Evolutionary conservation across 2,797 vertebrate species (phyloP).

Genomic region (Todus mexicanus): DNA sequence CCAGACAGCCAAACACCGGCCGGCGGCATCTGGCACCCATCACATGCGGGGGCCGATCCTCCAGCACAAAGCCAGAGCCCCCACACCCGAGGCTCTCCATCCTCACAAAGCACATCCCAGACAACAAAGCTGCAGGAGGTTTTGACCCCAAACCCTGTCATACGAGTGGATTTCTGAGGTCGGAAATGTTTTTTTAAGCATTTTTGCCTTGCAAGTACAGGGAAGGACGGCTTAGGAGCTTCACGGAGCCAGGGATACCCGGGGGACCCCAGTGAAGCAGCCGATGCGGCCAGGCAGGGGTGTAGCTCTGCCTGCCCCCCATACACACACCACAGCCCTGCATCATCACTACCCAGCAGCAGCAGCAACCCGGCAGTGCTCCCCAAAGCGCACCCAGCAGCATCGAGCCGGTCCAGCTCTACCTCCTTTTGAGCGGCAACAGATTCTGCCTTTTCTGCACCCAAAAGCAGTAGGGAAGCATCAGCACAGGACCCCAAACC

Average conservation of each 20-base stretch:
- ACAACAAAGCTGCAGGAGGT: neutral
- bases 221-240: neutral
- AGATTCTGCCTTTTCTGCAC: neutral
- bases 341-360: accelerated
- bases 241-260: accelerated
- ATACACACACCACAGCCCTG: neutral
- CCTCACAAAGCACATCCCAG: neutral
- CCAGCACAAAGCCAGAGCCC: accelerated
- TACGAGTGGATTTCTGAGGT: neutral
- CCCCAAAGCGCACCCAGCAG: neutral
- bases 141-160: accelerated
- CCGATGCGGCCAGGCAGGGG: neutral
- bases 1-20: neutral
- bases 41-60: accelerated
- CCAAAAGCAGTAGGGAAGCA: neutral
- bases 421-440: neutral
- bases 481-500: accelerated
- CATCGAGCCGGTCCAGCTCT: neutral
- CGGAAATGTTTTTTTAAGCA: neutral
- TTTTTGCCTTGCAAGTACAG: neutral
- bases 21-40: neutral
- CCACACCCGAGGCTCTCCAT: accelerated
- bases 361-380: neutral
- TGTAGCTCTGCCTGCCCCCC: neutral
- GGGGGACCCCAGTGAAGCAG: accelerated